These are phyloP conservation scores for Andrena minutula DNA, from an alignment of 2,888 invertebrate genomes.

Conservation along the genomic window DNA sequence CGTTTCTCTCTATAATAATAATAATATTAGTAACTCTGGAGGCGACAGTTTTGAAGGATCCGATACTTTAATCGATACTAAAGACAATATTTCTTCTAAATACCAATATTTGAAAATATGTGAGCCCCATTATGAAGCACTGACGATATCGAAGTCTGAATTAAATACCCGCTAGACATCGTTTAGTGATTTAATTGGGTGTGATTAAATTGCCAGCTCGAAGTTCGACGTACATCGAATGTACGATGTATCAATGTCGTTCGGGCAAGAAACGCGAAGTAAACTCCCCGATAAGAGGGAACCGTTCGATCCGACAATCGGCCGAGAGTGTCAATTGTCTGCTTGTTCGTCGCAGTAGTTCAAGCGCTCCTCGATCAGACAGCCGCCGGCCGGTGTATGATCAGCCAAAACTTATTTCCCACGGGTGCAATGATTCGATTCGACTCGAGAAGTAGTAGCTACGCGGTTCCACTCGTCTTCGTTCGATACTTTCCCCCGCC, in stretches of 20 bases:
- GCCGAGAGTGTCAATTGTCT: conserved; percentile 47
- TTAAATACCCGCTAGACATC: not conserved
- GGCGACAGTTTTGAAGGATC: no score
- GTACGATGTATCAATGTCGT: no score
- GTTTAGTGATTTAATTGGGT: not conserved
- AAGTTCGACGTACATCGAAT: not conserved
- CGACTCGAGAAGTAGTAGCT: conserved; percentile 62
- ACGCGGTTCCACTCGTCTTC: conserved; percentile 23
- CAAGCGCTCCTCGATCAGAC: conserved; percentile 63
- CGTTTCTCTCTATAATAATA: no score
- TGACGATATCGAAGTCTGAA: no score
- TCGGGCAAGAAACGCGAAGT: not conserved
- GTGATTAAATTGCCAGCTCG: not conserved
- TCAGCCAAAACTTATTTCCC: conserved; percentile 83
- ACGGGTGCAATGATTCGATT: conserved; percentile 82
- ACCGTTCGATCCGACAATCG: conserved; percentile 31
- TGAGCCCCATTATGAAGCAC: no score
- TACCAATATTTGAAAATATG: no score
- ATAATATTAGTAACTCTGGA: no score
- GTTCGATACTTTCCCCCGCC: conserved; percentile 8
- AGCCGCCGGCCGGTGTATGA: conserved; percentile 71
- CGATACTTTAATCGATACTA: no score
- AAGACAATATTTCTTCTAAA: no score
- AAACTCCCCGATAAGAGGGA: conserved; percentile 35
- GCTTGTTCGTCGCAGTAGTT: conserved; percentile 35